These are phyloP conservation scores for Synanthedon andrenaeformis DNA, from an alignment of 2,888 invertebrate genomes.

Conservation along the genomic window DNA sequence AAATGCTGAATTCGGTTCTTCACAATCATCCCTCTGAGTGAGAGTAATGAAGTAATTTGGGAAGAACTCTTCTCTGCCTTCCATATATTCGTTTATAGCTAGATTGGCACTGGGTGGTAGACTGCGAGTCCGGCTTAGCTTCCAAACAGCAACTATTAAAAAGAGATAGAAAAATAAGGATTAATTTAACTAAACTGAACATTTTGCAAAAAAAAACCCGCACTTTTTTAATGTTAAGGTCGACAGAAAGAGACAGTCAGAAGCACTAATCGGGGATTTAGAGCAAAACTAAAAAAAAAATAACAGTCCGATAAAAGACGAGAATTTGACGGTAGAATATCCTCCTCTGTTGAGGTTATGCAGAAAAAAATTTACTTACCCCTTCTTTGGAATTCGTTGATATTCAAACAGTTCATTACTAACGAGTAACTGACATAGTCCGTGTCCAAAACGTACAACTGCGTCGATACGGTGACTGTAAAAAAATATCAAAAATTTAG, in stretches of 20 bases:
- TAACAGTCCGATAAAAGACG: no score
- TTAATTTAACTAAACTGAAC: background rate
- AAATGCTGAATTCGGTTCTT: conserved; percentile 39
- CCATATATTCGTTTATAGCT: conserved; percentile 26
- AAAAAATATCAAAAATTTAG: conserved; percentile 4
- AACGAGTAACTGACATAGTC: conserved; percentile 74
- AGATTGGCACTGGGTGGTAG: conserved; percentile 15
- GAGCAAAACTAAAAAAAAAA: no score
- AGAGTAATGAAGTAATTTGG: conserved; percentile 36
- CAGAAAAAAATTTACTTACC: conserved; percentile 20
- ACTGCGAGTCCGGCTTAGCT: conserved; percentile 38
- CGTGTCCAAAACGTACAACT: conserved; percentile 71
- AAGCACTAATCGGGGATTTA: no score
- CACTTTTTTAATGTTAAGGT: no score
- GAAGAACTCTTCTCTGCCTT: conserved; percentile 27
- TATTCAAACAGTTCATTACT: conserved; percentile 71
- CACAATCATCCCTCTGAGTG: conserved; percentile 33
- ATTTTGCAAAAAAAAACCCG: no score
- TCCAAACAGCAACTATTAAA: conserved; percentile 47
- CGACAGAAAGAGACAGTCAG: no score
- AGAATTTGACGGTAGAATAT: no score
- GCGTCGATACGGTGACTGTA: conserved; percentile 25
- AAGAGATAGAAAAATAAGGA: background rate
- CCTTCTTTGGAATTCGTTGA: conserved; percentile 29
- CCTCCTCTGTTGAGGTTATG: no score